These are phyloP conservation scores for Sclerurus mexicanus DNA, from an alignment of 2,113 vertebrate genomes.

Conservation along the genomic window DNA sequence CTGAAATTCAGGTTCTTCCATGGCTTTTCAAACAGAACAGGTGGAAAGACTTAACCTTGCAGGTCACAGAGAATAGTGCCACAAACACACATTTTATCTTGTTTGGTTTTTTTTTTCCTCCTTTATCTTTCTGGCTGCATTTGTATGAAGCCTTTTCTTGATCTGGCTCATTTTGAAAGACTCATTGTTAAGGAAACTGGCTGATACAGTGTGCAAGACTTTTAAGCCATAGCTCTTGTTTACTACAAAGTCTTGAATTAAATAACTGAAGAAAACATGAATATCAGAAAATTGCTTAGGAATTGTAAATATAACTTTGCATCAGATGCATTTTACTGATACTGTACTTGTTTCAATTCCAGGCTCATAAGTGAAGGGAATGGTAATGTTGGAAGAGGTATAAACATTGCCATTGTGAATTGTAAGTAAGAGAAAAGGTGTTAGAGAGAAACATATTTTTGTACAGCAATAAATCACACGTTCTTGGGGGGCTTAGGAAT, in stretches of 20 bases:
- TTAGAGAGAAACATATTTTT: neutral
- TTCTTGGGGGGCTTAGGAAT: neutral
- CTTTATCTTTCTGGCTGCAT: neutral
- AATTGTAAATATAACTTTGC: neutral
- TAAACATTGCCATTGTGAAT: slow-evolving; percentile 74
- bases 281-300: neutral
- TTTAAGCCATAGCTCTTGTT: neutral
- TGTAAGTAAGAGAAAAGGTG: slow-evolving; percentile 64
- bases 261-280: neutral
- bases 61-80: neutral
- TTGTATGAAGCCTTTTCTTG: neutral
- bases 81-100: neutral
- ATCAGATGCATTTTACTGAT: neutral
- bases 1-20: neutral
- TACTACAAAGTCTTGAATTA: neutral
- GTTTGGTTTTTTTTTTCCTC: fast-evolving
- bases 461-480: neutral
- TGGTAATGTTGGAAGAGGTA: slow-evolving; percentile 65
- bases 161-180: neutral
- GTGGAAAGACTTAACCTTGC: neutral
- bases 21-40: neutral
- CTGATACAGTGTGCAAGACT: neutral
- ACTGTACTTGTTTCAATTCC: slow-evolving; percentile 15
- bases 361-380: slow-evolving; percentile 67
- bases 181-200: neutral